Conservation (phyloP, 2,797 vertebrate species). For the Neopelma chrysocephalum region DNA sequence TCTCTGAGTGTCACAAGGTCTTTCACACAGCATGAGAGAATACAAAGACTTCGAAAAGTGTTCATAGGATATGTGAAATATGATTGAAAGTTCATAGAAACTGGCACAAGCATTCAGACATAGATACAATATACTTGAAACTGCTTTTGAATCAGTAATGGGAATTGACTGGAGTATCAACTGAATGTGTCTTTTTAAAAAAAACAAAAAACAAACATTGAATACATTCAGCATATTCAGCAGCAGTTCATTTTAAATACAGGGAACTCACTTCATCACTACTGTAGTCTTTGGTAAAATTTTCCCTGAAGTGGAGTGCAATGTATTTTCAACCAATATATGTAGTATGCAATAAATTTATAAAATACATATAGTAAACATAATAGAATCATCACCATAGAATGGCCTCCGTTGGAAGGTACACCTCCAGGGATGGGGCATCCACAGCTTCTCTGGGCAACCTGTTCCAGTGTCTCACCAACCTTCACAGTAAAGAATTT, state of each 20-base stretch:
- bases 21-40: not conserved
- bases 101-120: not conserved
- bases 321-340: not conserved
- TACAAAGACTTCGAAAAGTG: not conserved
- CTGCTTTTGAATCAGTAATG: not conserved
- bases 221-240: not conserved
- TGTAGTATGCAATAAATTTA: not conserved
- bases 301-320: rapidly evolving
- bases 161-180: not conserved
- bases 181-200: not conserved
- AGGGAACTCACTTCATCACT: not conserved
- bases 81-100: not conserved
- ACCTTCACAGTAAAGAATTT: not conserved
- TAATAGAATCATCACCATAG: not conserved
- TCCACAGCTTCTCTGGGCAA: not conserved
- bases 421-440: rapidly evolving
- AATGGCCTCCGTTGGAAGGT: not conserved
- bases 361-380: not conserved
- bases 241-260: not conserved
- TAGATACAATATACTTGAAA: not conserved
- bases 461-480: not conserved
- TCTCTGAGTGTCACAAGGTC: not conserved
- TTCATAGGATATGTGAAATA: not conserved
- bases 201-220: not conserved
- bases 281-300: not conserved